These are phyloP conservation scores for Muscidifurax raptorellus DNA, from an alignment of 1,140 invertebrate species.

Conservation along the genomic window DNA sequence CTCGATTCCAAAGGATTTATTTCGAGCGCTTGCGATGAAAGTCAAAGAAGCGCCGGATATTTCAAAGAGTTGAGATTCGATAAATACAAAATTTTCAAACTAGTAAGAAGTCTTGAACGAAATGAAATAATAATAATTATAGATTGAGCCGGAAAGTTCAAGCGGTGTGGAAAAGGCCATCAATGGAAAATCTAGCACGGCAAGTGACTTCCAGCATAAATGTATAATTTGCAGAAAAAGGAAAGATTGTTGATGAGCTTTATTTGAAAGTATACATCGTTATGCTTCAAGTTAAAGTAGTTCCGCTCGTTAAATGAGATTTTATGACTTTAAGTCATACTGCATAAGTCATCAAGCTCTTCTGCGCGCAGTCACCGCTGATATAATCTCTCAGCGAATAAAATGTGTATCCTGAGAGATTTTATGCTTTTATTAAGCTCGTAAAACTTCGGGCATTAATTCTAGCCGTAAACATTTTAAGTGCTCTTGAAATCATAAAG, in stretches of 20 bases:
- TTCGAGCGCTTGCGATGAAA: not conserved
- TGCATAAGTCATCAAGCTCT: not conserved
- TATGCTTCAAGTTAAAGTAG: not conserved
- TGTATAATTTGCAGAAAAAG: not conserved
- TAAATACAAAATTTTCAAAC: too few relatives aligned
- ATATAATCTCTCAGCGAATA: not conserved
- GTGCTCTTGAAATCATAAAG: not conserved
- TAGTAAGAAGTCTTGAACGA: too few relatives aligned
- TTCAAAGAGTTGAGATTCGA: not conserved
- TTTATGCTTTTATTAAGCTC: not conserved
- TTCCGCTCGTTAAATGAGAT: not conserved
- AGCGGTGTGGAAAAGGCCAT: too few relatives aligned
- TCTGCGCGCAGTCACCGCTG: not conserved
- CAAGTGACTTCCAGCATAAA: too few relatives aligned
- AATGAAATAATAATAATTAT: too few relatives aligned
- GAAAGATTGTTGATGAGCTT: not conserved
- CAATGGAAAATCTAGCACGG: too few relatives aligned
- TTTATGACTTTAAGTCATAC: not conserved
- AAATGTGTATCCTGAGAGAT: not conserved
- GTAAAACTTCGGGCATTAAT: not conserved
- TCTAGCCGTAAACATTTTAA: not conserved
- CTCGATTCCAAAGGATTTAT: not conserved
- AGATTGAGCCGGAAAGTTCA: too few relatives aligned
- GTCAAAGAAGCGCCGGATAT: not conserved
- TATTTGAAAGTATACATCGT: not conserved